Base-by-base conservation (phyloP, 2,888 invertebrate species). In the Leptinotarsa tumamoca region DNA sequence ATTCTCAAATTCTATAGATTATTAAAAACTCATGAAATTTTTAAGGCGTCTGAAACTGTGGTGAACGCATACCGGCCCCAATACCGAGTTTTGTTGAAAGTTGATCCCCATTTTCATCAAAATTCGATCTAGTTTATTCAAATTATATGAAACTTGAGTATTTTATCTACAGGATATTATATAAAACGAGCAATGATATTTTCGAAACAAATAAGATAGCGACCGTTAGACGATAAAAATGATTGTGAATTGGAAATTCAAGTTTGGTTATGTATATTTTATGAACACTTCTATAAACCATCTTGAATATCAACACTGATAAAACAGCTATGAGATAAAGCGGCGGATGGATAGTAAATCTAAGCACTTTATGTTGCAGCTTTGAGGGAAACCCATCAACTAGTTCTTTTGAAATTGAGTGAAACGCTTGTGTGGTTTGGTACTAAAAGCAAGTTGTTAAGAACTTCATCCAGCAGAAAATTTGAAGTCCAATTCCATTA, bases 191-290 rank as follows among this genome's bases (percentile, higher is more conserved):
- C 18, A 18, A 54, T 18, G 18, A 54, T 17, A 54, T 18, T n/a
- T 18, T 17, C 54, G 18, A n/a, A 54, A 54, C n/a, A 54, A 54
- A 17, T 54, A 54, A 54, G 18, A 54, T 4, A 10, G 0, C 54
- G 18, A 54, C 2, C 54, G 10, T 14, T 67, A 43, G 4, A 67
- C 43, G 33, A 67, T 43, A 67, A 27, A n/a, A n/a, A 33, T 67
- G 14, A 13, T 18, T 67, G 66, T 17, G 49, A 67, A 67, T 27
- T 67, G n/a, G 66, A 67, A 21, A 63, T 27, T 23, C 21, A 63
- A 23, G 17, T 33, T 17, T 13, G 33, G 49, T 67, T 67, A 67
- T 67, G n/a, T 49, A 67, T 43, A 67, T 67, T 67, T 67, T 14
- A 67, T 67, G 49, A 33, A 67, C 18, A 54, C 54, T 54, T 54